Evolutionary conservation across 2,888 invertebrate species (phyloP), one percentile per base, ranked within the genome.

Genomic region (Pollenia amentaria): DNA sequence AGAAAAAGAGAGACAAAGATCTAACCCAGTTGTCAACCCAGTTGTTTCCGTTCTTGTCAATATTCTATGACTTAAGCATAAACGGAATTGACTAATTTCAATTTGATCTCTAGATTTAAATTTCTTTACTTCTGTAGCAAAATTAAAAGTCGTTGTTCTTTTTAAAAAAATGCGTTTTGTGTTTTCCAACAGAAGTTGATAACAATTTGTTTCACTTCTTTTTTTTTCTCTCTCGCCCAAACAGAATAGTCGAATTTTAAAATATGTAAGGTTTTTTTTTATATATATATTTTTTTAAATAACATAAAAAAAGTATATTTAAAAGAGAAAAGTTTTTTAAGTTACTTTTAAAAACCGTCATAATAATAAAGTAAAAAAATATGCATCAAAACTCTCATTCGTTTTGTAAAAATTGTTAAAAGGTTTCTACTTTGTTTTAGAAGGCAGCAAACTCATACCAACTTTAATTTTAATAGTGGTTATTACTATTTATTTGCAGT

Each of bases 271-370:
- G 67, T 76, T 53, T 76, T 76, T 69, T 76, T 65, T 46, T 69
- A 18, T 80, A 67, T 53, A 69, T 62, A 51, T 62, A 1, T 79
- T 62, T 85, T 77, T 44, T 78, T 42, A 51, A 75, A 75, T 48
- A 82, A 60, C 16, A 72, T 16, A 62, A 64, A 51, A 65, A 77
- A 77, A 75, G 29, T 40, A 48, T 55, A 76, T 14, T 11, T 48
- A 84, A 65, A 67, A 78, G 42, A 60, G 69, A 69, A 67, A 83
- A 83, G 51, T 83, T 76, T 12, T 87, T 87, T 77, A 53, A 70
- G 62, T 84, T 73, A 80, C 77, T 80, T 65, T 84, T 77, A 84
- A 80, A 87, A 87, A 62, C 80, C 80, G 83, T 77, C 72, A 67
- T 80, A 73, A 83, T 76, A 83, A 87, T 62, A 84, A 67, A 84